Conservation (phyloP, 23 tunicate genomes). For the Trididemnum clinides region DNA sequence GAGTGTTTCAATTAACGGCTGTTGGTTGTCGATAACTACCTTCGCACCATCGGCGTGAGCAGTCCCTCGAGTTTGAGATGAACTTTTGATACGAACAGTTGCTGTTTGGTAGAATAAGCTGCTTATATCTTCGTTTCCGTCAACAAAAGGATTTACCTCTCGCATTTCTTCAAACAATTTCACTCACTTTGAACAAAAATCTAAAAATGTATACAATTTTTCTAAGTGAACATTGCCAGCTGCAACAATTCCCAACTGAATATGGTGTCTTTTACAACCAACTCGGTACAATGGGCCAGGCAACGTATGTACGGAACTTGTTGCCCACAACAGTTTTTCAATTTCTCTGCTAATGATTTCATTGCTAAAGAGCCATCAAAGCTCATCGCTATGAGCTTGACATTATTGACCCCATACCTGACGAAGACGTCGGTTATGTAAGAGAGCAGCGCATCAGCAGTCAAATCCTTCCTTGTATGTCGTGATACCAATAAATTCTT, state of each 20-base stretch:
- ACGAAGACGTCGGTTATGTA: constrained; percentile 26
- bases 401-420: constrained; percentile 33
- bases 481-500: constrained; percentile 27
- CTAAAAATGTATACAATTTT: constrained; percentile 21
- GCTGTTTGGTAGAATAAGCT: constrained; percentile 5
- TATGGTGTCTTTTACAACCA: constrained; percentile 20
- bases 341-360: constrained; percentile 28
- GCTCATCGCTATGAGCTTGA: constrained; percentile 16
- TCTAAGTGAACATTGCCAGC: constrained; percentile 11
- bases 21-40: constrained; percentile 21
- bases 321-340: constrained; percentile 30
- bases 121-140: constrained; percentile 15
- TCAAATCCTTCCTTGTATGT: constrained; percentile 30
- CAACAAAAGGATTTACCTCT: constrained; percentile 21
- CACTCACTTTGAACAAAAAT: constrained; percentile 20
- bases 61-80: constrained; percentile 21
- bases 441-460: constrained; percentile 31
- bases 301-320: constrained; percentile 20
- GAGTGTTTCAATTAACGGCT: constrained; percentile 34
- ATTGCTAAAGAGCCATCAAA: constrained; percentile 20
- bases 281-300: constrained; percentile 33
- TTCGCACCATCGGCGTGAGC: constrained; percentile 29
- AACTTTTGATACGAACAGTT: constrained; percentile 26
- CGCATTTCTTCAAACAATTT: constrained; percentile 25
- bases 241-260: constrained; percentile 22